Conservation (phyloP, 2,888 invertebrate species). For the Brachycybe producta region DNA sequence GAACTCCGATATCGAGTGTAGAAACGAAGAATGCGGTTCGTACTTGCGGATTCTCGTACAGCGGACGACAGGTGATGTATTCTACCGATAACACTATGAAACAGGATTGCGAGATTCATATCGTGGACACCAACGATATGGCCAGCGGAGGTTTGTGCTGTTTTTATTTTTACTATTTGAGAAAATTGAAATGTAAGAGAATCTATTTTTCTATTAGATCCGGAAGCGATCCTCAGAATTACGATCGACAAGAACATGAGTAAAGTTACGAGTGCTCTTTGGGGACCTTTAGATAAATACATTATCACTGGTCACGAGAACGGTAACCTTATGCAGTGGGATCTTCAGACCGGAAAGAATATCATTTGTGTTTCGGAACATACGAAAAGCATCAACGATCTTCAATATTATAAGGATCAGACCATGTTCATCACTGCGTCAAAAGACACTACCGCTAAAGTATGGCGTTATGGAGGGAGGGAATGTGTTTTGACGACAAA, state of each 20-base stretch:
- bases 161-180: not conserved
- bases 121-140: constrained; percentile 43
- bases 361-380: constrained; percentile 68
- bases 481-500: no score
- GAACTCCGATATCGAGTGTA: constrained; percentile 62
- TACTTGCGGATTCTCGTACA: constrained; percentile 81
- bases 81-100: constrained; percentile 88
- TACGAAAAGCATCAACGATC: constrained; percentile 77
- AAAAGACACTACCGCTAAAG: constrained; percentile 87
- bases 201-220: constrained; percentile 36
- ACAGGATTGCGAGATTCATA: constrained; percentile 74
- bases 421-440: constrained; percentile 96
- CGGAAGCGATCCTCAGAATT: constrained; percentile 62
- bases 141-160: constrained; percentile 30
- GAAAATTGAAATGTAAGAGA: not conserved
- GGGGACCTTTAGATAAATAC: constrained; percentile 86
- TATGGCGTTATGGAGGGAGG: no score
- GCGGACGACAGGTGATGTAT: constrained; percentile 81
- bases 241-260: constrained; percentile 56
- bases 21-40: constrained; percentile 77
- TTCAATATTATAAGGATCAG: constrained; percentile 85
- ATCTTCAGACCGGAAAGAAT: constrained; percentile 73
- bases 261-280: constrained; percentile 82
- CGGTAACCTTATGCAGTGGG: constrained; percentile 86
- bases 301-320: constrained; percentile 88